Evolutionary conservation across 2,888 invertebrate species (phyloP).

Genomic region (Pachliopta kotzebuea): DNA sequence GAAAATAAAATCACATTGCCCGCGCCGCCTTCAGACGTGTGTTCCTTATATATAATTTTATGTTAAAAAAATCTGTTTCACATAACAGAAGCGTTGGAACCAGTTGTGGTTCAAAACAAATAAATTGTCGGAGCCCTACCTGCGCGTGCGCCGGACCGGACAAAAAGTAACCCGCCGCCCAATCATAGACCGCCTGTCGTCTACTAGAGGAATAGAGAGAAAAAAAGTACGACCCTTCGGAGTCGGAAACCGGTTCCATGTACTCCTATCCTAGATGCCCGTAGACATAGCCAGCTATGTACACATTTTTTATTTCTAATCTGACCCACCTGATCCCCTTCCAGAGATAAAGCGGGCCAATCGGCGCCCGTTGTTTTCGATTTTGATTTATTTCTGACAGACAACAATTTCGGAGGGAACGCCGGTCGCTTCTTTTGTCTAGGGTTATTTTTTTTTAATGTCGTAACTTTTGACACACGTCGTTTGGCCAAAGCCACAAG

Average conservation of each 20-base stretch:
- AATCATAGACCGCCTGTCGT: constrained; percentile 22
- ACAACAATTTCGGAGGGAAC: constrained; percentile 41
- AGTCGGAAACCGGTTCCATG: constrained; percentile 31
- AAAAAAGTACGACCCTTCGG: constrained; percentile 30
- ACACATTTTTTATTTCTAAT: constrained; percentile 31
- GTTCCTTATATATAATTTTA: constrained; percentile 2
- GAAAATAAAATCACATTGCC: too few relatives aligned
- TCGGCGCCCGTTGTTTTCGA: constrained; percentile 38
- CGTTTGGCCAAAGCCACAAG: too few relatives aligned
- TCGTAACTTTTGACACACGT: constrained; percentile 17
- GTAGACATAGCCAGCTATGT: constrained; percentile 31
- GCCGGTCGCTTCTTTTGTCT: constrained; percentile 32
- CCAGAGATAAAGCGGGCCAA: constrained; percentile 41
- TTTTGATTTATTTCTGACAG: constrained; percentile 53
- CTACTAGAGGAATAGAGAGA: constrained; percentile 32
- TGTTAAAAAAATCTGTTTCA: neutral
- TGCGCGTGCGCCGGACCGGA: constrained; percentile 9
- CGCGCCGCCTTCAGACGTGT: too few relatives aligned
- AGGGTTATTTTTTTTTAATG: constrained; percentile 30
- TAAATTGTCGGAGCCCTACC: constrained; percentile 25
- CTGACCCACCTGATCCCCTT: constrained; percentile 32
- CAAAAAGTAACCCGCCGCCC: constrained; percentile 25
- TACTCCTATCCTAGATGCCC: constrained; percentile 39
- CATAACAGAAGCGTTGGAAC: constrained; percentile 10
- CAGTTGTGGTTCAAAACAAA: constrained; percentile 10